phyloP scores from a whole-genome alignment of 2,888 invertebrate species.

The Nomada fabriciana region DNA sequence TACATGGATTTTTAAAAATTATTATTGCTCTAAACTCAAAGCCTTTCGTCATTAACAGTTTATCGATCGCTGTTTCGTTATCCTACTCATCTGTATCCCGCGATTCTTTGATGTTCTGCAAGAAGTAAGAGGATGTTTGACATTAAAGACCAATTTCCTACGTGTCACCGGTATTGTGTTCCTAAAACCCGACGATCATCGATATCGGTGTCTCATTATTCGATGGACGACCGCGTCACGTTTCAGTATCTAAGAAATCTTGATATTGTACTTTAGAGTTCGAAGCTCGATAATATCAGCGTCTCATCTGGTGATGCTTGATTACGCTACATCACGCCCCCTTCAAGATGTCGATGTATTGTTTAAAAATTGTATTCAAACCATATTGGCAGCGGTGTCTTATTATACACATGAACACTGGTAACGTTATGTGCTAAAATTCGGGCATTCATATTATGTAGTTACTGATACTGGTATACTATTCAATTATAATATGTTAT shows the following conservation, averaged over 20 bases:
- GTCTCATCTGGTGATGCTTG: neutral
- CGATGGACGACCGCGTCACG: slow-evolving; percentile 1
- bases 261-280: slow-evolving; percentile 6
- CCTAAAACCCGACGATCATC: neutral
- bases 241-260: neutral
- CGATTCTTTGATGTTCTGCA: neutral
- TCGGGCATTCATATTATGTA: neutral
- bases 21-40: no score
- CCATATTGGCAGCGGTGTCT: neutral
- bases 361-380: neutral
- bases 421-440: neutral
- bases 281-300: neutral
- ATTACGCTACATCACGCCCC: neutral
- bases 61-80: neutral
- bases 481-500: neutral
- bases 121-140: neutral
- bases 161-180: neutral
- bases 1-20: no score
- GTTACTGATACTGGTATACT: neutral
- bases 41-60: neutral
- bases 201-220: slow-evolving; percentile 12
- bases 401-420: neutral
- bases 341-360: neutral
- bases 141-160: neutral
- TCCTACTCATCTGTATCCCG: neutral